Evolutionary conservation across 2,888 invertebrate species (phyloP).

Genomic region (Seladonia tumulorum): DNA sequence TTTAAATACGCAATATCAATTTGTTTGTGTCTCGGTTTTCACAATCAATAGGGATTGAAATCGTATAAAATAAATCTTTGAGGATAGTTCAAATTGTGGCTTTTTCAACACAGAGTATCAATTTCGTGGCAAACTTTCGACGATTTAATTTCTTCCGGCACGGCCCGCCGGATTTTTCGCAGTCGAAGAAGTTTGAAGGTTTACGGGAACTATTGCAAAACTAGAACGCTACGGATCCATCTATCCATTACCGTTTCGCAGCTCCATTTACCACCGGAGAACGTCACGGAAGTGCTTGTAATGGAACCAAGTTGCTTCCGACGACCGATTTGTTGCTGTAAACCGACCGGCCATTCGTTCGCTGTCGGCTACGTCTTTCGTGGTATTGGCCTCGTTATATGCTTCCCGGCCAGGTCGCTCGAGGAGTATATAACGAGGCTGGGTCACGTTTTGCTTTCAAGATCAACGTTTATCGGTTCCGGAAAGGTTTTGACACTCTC

Average conservation of each 20-base stretch:
- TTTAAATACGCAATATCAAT: background rate
- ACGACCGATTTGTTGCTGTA: slow-evolving; percentile 41
- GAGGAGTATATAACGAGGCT: background rate
- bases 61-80: background rate
- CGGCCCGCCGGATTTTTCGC: background rate
- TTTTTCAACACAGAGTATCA: no score
- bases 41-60: background rate
- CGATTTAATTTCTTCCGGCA: background rate
- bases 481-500: background rate
- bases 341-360: slow-evolving; percentile 18
- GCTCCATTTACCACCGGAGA: slow-evolving; percentile 28
- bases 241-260: slow-evolving; percentile 44
- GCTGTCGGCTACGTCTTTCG: slow-evolving; percentile 21
- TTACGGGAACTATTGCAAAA: background rate
- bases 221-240: slow-evolving; percentile 15
- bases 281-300: slow-evolving; percentile 30
- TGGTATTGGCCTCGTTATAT: slow-evolving; percentile 7
- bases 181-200: background rate
- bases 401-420: background rate
- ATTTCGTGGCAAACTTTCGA: background rate
- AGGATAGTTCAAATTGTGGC: background rate
- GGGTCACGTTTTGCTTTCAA: background rate
- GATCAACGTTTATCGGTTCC: background rate
- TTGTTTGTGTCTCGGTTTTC: background rate
- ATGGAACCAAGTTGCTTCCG: slow-evolving; percentile 16